These are phyloP conservation scores for Gambusia yucatana DNA, from an alignment of 2,797 vertebrate genomes.

Conservation along the genomic window DNA sequence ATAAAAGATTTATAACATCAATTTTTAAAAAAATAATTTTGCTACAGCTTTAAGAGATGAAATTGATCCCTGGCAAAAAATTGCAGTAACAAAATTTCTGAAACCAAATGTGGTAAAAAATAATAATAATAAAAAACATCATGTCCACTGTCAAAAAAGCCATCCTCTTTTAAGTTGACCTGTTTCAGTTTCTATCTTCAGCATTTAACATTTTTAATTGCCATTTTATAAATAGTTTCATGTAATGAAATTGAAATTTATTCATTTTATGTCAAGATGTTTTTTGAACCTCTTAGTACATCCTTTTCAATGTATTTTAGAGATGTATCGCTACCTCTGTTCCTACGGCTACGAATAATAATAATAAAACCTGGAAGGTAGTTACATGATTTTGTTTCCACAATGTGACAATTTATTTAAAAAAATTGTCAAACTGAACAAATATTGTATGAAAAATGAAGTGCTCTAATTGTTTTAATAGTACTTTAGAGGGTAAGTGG, in stretches of 20 bases:
- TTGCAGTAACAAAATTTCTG: background rate
- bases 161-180: background rate
- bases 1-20: background rate
- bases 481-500: background rate
- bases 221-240: background rate
- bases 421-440: background rate
- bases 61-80: background rate
- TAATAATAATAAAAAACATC: too few relatives aligned
- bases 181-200: background rate
- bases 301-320: background rate
- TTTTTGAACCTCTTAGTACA: background rate
- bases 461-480: background rate
- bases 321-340: background rate
- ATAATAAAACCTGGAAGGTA: background rate
- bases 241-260: background rate
- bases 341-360: background rate
- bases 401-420: background rate
- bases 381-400: background rate
- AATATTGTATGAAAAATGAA: background rate
- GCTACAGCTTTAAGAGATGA: background rate
- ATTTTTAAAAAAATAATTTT: background rate
- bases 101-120: background rate
- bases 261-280: background rate
- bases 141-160: background rate
- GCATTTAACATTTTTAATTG: background rate